phyloP scores from a whole-genome alignment of 1,140 invertebrate genomes.

The Drosophila punjabiensis region DNA sequence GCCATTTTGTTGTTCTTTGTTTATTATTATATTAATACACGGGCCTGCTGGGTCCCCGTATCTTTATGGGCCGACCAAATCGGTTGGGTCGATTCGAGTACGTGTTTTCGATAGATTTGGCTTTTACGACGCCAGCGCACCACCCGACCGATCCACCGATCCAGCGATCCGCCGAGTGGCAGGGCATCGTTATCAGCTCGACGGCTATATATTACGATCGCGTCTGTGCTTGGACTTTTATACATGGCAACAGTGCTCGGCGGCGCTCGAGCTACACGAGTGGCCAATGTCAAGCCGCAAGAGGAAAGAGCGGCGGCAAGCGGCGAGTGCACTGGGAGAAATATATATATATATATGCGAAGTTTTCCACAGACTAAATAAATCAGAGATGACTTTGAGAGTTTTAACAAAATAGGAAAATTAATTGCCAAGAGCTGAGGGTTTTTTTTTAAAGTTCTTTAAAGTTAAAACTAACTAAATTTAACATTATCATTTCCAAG shows the following conservation, averaged over 20 bases:
- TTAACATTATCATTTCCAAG: background rate
- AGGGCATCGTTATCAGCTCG: slow-evolving; percentile 34
- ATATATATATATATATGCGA: background rate
- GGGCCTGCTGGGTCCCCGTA: slow-evolving; percentile 34
- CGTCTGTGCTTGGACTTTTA: slow-evolving; percentile 45
- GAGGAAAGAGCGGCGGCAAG: background rate
- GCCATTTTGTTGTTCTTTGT: slow-evolving; percentile 63
- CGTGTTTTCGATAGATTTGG: slow-evolving; percentile 71
- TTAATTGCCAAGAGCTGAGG: background rate
- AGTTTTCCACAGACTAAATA: too few species aligned
- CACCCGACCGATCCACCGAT: slow-evolving; percentile 4
- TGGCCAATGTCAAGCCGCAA: slow-evolving; percentile 28
- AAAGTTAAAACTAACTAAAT: background rate
- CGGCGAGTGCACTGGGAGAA: slow-evolving; percentile 21
- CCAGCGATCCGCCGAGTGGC: slow-evolving; percentile 18
- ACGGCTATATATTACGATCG: slow-evolving; percentile 40
- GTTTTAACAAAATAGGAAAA: background rate
- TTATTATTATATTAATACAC: slow-evolving; percentile 64
- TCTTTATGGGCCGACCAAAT: slow-evolving; percentile 64
- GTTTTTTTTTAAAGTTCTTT: too few species aligned
- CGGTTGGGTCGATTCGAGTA: slow-evolving; percentile 58
- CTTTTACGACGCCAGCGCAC: slow-evolving; percentile 59
- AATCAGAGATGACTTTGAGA: background rate
- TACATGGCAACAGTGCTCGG: slow-evolving; percentile 41
- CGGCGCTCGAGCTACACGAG: slow-evolving; percentile 17